Conservation (phyloP, 2,797 vertebrate genomes). For the Urosaurus nigricauda region DNA sequence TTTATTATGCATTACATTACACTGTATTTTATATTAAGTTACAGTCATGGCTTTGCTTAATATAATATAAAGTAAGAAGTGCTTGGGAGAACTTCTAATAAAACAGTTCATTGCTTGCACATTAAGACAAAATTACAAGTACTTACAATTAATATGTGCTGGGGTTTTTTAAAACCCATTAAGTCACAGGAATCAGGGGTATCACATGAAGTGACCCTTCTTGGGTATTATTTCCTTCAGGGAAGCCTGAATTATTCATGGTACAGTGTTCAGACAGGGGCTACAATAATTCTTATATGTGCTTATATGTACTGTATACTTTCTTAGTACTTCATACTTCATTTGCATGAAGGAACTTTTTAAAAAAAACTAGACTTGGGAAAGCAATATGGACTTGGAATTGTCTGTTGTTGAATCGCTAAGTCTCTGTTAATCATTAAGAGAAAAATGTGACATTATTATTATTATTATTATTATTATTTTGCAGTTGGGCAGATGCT, state of each 20-base stretch:
- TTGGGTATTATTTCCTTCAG: not conserved
- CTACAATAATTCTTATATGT: not conserved
- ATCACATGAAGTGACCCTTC: too few species aligned
- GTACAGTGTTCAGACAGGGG: not conserved
- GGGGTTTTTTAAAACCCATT: not conserved
- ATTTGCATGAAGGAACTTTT: not conserved
- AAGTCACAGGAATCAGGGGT: too few species aligned
- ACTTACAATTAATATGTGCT: not conserved
- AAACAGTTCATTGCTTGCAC: not conserved
- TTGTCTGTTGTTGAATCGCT: not conserved
- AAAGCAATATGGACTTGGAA: not conserved
- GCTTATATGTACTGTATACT: not conserved
- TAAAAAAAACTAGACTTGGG: too few species aligned
- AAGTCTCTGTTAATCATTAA: not conserved
- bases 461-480: constrained; percentile 50
- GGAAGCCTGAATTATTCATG: not conserved
- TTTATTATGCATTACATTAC: too few species aligned
- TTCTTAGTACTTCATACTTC: not conserved
- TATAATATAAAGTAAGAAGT: too few species aligned
- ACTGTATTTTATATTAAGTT: too few species aligned
- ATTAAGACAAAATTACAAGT: not conserved
- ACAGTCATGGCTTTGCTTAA: too few species aligned
- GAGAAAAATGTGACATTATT: not conserved
- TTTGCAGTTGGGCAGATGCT: constrained; percentile 94
- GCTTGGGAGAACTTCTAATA: not conserved